phyloP scores from a whole-genome alignment of 1,140 invertebrate genomes.

The Orussus abietinus region DNA sequence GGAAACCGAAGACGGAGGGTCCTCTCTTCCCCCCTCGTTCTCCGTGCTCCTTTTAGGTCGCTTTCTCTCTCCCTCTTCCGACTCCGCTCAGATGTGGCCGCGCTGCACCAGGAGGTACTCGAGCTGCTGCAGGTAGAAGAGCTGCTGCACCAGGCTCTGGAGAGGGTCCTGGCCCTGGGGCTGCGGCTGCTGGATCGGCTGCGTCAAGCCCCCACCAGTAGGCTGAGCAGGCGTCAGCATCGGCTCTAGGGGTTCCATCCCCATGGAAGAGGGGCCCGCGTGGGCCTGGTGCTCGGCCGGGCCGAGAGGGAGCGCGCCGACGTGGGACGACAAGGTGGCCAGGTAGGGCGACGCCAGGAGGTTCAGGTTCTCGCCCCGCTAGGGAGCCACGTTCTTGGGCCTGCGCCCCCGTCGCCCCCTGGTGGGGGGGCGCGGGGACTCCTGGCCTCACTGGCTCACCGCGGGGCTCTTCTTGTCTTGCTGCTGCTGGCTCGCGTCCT shows the following conservation, averaged over 20 bases:
- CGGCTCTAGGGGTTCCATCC: slow-evolving; percentile 29
- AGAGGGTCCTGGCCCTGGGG: slow-evolving; percentile 43
- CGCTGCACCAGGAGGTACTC: slow-evolving; percentile 45
- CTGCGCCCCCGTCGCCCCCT: slow-evolving; percentile 55
- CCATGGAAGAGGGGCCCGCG: slow-evolving; percentile 27
- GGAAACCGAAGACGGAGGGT: too few relatives aligned
- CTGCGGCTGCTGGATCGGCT: slow-evolving; percentile 35
- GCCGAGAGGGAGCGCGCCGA: slow-evolving; percentile 31
- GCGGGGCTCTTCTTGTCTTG: slow-evolving; percentile 77
- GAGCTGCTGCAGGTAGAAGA: slow-evolving; percentile 42
- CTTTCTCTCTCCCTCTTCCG: too few relatives aligned
- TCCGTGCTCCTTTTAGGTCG: too few relatives aligned
- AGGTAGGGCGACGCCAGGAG: slow-evolving; percentile 43
- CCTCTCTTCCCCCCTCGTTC: too few relatives aligned
- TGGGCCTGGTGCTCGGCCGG: slow-evolving; percentile 32
- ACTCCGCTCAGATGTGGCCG: slow-evolving; percentile 35
- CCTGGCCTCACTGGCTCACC: slow-evolving; percentile 68
- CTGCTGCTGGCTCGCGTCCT: slow-evolving; percentile 64
- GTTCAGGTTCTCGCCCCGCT: slow-evolving; percentile 53
- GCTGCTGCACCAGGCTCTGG: slow-evolving; percentile 48
- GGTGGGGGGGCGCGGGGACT: slow-evolving; percentile 54
- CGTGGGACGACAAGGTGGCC: slow-evolving; percentile 31
- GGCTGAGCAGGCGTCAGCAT: slow-evolving; percentile 28
- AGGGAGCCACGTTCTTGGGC: slow-evolving; percentile 55
- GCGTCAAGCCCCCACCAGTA: slow-evolving; percentile 37